These are phyloP conservation scores for Larimichthys polyactis DNA, from an alignment of 2,113 vertebrate species.

Conservation along the genomic window DNA sequence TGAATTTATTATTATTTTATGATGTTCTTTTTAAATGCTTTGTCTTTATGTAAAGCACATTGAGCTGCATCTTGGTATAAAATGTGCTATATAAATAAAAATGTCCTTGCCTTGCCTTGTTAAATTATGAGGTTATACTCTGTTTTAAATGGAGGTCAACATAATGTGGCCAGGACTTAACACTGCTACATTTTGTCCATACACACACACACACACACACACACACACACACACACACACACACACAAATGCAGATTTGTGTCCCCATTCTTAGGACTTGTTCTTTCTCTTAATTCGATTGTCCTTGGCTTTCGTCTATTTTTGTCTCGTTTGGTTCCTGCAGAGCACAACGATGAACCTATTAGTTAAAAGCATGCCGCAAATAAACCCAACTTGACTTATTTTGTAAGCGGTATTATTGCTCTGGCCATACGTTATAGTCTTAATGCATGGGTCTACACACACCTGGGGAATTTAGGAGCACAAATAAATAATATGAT, in stretches of 20 bases:
- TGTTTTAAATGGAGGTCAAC: not conserved
- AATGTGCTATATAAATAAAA: too few species aligned
- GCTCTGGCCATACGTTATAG: constrained; percentile 50
- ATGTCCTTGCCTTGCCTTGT: too few species aligned
- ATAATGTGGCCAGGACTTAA: not conserved
- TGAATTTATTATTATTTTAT: too few species aligned
- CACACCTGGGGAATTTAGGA: constrained; percentile 52
- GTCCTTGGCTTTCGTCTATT: constrained; percentile 23
- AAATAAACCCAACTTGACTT: constrained; percentile 55
- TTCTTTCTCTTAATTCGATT: constrained; percentile 11
- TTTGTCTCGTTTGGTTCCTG: constrained; percentile 26
- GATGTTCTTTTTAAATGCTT: too few species aligned
- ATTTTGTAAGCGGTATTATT: constrained; percentile 43
- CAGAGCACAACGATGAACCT: not conserved
- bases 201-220: not conserved
- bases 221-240: not conserved
- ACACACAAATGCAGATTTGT: not conserved
- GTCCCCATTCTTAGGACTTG: constrained; percentile 5
- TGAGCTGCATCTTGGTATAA: too few species aligned
- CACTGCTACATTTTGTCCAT: not conserved
- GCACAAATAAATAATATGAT: constrained; percentile 64
- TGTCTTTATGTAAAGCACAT: too few species aligned
- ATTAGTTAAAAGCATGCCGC: constrained; percentile 47
- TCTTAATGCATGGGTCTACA: constrained; percentile 25
- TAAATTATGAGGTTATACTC: not conserved